phyloP scores from a whole-genome alignment of 2,113 vertebrate genomes.

The Nibea albiflora region DNA sequence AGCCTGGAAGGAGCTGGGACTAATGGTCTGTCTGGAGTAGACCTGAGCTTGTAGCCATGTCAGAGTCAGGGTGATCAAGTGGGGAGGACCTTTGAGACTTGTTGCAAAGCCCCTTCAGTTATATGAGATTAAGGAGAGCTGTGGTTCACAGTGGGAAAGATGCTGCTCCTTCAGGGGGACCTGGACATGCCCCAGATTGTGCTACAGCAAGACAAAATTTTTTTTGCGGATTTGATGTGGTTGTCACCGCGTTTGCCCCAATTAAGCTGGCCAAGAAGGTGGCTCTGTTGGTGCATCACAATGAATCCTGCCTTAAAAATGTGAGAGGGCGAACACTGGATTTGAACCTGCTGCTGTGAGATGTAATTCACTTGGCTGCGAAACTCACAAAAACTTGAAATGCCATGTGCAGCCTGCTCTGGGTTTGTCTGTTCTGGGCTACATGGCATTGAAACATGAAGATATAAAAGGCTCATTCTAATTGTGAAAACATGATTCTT shows the following conservation, averaged over 20 bases:
- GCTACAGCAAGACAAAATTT: neutral
- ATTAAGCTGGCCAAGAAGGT: neutral
- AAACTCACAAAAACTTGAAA: no score
- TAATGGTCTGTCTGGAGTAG: slow-evolving; percentile 7
- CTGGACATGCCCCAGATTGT: slow-evolving; percentile 22
- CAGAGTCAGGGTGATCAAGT: slow-evolving; percentile 10
- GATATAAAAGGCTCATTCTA: no score
- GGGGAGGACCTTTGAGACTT: slow-evolving; percentile 16
- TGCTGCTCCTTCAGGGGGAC: slow-evolving; percentile 20
- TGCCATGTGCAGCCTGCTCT: no score
- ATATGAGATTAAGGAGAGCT: slow-evolving; percentile 3
- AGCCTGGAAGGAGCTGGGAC: slow-evolving; percentile 1
- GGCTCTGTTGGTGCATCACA: slow-evolving; percentile 4
- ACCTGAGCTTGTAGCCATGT: neutral
- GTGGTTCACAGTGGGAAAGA: slow-evolving; percentile 28
- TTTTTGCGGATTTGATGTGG: neutral
- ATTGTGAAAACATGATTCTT: no score
- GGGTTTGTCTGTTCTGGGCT: no score
- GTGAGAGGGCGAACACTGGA: neutral
- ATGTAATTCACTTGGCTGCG: no score
- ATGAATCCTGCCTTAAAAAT: slow-evolving; percentile 1
- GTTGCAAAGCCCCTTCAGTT: neutral
- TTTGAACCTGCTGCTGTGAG: neutral
- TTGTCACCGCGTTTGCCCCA: neutral
- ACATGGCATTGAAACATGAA: no score